phyloP scores from a whole-genome alignment of 2,888 invertebrate genomes.

The Aleiodes testaceus region DNA sequence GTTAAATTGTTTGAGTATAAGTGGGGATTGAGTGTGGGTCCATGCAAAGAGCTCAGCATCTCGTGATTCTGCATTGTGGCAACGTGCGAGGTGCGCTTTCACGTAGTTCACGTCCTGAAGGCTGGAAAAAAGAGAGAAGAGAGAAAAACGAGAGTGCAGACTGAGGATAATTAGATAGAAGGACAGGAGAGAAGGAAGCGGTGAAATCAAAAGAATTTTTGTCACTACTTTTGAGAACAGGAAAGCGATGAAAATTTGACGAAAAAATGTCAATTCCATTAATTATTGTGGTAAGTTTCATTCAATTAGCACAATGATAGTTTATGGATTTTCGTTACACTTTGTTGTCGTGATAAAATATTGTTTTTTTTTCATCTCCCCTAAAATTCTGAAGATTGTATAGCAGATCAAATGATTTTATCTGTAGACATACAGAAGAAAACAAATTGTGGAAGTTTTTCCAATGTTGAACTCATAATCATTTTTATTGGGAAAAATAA shows the following conservation, averaged over 20 bases:
- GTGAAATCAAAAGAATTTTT: background rate
- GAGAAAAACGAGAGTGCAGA: constrained; percentile 25
- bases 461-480: too few species aligned
- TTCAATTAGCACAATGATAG: constrained; percentile 8
- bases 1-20: background rate
- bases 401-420: too few species aligned
- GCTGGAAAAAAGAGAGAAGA: constrained; percentile 14
- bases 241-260: background rate
- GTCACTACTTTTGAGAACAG: background rate
- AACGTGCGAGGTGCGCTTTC: constrained; percentile 27
- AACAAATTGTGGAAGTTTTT: too few species aligned
- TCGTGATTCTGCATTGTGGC: constrained; percentile 16
- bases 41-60: constrained; percentile 21
- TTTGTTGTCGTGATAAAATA: background rate
- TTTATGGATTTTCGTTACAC: background rate
- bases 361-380: background rate
- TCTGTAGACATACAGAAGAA: too few species aligned
- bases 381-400: too few species aligned
- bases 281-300: constrained; percentile 45
- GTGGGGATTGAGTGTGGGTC: constrained; percentile 31
- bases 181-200: constrained; percentile 9
- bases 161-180: constrained; percentile 27
- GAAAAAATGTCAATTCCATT: constrained; percentile 26
- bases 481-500: too few species aligned
- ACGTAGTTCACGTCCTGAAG: constrained; percentile 25